Base-by-base conservation (phyloP, 2,113 vertebrate species). In the Osmerus eperlanus region DNA sequence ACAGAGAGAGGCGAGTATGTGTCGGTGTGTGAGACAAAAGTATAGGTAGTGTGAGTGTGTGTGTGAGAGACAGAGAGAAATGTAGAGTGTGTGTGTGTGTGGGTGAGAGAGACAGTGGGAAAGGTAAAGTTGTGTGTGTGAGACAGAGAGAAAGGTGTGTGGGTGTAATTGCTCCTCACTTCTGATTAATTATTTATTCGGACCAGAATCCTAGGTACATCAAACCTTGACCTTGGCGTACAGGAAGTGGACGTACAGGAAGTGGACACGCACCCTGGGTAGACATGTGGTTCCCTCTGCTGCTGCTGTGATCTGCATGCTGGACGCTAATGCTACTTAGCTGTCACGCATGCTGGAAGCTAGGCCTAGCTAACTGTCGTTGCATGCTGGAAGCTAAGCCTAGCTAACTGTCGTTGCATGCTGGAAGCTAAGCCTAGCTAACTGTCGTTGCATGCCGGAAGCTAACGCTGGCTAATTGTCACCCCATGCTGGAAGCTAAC, bases 101-200 rank as follows among this genome's bases (percentile, higher is more conserved):
- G 28, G 60, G 65, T 13, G 36, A 21, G 55, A 25, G 2, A 13
- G 18, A 63, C 36, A 47, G 36, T 23, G 56, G 3, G 32, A 36
- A 36, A 6, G 32, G 32, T 36, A 36, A 3, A 36, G 32, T 19
- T 61, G 21, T 41, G 29, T 73, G 69, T 71, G 14, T 32, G 4
- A 14, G 11, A 63, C 41, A 51, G 36, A 51, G 56, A 7, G 7
- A 47, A 47, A 47, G 41, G 0, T 68, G 11, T 68, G 14, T 67
- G 58, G 73, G n/a, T 76, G 47, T 72, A 65, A 63, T 72, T 73
- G 53, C 23, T 78, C 18, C 36, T 36, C 55, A 72, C 68, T 81
- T 41, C 25, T 75, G 21, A 84, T 85, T 68, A 88, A 87, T 85
- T 82, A 87, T 85, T 71, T 61, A 84, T 78, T 68, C 19, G 60